A percentile compares a stretch with the other conserved stretches of the same genome.
Conservation (phyloP, 2,888 invertebrate genomes). For the Eubasilissa splendida region DNA sequence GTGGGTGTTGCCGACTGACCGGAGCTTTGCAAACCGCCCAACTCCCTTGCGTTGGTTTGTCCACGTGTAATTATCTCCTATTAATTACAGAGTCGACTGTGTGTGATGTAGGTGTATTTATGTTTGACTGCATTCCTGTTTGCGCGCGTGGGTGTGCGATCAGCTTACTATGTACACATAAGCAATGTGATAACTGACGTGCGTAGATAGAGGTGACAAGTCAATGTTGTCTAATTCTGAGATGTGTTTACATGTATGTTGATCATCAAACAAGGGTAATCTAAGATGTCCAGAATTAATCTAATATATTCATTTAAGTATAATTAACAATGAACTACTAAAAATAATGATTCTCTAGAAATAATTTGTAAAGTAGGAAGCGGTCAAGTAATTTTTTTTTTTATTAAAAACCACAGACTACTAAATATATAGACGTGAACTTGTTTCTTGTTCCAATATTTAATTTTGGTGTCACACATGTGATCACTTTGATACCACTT, state of each 20-base stretch:
- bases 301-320: no score
- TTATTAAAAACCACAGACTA: no score
- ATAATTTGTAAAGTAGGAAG: no score
- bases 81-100: slow-evolving; percentile 49
- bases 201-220: slow-evolving; percentile 41
- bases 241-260: slow-evolving; percentile 33
- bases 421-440: no score
- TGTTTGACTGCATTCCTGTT: slow-evolving; percentile 32
- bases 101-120: background rate
- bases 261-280: slow-evolving; percentile 17
- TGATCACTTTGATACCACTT: no score
- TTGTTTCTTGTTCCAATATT: no score
- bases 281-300: background rate
- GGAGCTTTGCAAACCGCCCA: slow-evolving; percentile 2
- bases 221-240: slow-evolving; percentile 36
- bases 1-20: slow-evolving; percentile 6
- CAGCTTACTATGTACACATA: background rate
- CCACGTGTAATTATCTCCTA: slow-evolving; percentile 55
- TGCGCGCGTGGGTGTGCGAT: background rate
- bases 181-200: slow-evolving; percentile 20
- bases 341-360: no score
- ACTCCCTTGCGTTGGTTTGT: slow-evolving; percentile 28
- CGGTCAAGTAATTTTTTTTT: no score
- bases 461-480: no score
- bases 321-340: no score